These are phyloP conservation scores for Lipotes vexillifer DNA, from an alignment of 2,113 vertebrate species.

Conservation along the genomic window DNA sequence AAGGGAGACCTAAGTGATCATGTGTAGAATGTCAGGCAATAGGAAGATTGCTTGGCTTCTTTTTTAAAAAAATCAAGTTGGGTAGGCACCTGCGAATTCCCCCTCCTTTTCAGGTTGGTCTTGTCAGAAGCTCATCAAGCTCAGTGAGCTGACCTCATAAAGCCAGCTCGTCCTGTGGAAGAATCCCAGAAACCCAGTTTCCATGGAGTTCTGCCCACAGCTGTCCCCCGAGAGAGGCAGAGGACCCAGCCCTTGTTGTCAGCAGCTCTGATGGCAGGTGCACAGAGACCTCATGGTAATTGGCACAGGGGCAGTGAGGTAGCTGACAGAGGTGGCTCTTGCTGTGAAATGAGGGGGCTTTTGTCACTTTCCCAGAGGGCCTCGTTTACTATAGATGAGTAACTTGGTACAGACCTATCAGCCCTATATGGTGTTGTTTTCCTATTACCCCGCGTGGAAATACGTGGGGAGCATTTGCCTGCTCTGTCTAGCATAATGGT, in stretches of 20 bases:
- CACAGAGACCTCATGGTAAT: not conserved
- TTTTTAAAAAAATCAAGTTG: not conserved
- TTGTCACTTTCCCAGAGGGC: not conserved
- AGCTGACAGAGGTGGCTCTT: not conserved
- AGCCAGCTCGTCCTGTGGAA: not conserved
- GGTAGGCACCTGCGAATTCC: not conserved
- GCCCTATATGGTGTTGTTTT: not conserved
- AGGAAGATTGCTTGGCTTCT: not conserved
- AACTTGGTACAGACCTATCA: not conserved
- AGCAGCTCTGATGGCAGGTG: not conserved
- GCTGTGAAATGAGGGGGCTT: too few species aligned
- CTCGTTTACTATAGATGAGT: not conserved
- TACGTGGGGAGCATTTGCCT: not conserved
- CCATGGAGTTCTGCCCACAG: not conserved
- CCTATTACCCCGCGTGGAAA: not conserved
- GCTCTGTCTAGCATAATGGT: conserved; percentile 41
- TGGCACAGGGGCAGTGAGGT: not conserved
- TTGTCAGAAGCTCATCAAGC: not conserved
- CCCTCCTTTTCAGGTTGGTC: not conserved
- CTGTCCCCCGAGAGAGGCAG: not conserved
- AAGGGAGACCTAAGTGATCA: not conserved
- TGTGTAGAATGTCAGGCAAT: not conserved
- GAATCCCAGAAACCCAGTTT: not conserved
- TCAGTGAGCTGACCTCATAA: not conserved
- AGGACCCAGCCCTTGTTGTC: not conserved